Base-by-base conservation (phyloP, 2,113 vertebrate species). In the Sarotherodon lohbergeri region DNA sequence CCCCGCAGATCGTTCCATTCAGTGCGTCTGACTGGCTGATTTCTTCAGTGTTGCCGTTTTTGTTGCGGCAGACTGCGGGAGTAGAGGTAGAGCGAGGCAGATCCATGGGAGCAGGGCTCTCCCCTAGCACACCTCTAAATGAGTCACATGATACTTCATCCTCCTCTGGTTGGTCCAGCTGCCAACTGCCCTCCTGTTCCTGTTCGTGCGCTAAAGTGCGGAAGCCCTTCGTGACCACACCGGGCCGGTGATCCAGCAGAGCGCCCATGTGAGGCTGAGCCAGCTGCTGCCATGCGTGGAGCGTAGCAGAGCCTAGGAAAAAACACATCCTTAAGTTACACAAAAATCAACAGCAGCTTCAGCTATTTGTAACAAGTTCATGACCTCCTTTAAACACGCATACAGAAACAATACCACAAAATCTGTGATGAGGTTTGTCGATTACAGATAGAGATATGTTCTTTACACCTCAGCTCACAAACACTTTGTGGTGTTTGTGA, bases 171-270 rank as follows among this genome's bases (percentile, higher is more conserved):
- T 99, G 98, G 91, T 98, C 97, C 96, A 99, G 97, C 87, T 97
- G 97, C 97, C 99, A 99, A 88, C 36, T 9, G 6, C 87, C 89
- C 14, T 89, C 97, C 94, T 98, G 97, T 1, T 98, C 97, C 88
- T 97, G 89, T 90, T 99, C 98, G 24, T 98, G 95, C 17, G 97
- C 97, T 87, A 99, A 96, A 2, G 97, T 98, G 87, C 98, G 96
- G 95, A 99, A 99, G 96, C 98, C 98, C 94, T 99, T 99, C 16
- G 98, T 99, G 95, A 99, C 97, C 93, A 99, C 99, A 9, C 99
- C 99, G 0, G 99, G 98, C 90, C 99, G 97, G 0, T 97, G 95
- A 91, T 99, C 98, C 93, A 99, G 96, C 91, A 99, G 97, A 48
- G 98, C 98, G 1, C 98, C 99, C 29, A 99, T 96, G 94, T 99